phyloP scores from a whole-genome alignment of 2,888 invertebrate genomes.

The Chymomyza procnemis region DNA sequence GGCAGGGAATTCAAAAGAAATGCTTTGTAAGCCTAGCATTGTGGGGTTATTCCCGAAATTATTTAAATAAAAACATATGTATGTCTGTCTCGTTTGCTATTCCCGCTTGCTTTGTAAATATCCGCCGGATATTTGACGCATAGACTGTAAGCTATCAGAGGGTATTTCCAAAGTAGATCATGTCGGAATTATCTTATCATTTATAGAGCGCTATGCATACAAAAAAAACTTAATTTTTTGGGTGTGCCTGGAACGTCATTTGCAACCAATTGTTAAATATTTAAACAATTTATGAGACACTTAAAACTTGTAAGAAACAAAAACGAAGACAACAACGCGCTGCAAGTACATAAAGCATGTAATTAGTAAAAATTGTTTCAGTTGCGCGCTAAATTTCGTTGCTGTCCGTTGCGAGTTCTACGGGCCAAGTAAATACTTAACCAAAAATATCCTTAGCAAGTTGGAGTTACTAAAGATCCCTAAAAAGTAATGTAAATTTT shows the following conservation, averaged over 20 bases:
- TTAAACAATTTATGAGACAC: constrained; percentile 66
- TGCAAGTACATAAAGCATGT: constrained; percentile 53
- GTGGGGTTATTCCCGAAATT: constrained; percentile 41
- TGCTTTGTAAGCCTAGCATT: constrained; percentile 21
- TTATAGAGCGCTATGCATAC: constrained; percentile 3
- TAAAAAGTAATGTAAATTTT: too few species aligned
- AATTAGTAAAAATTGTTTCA: constrained; percentile 56
- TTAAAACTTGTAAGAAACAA: constrained; percentile 1
- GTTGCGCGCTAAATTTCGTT: constrained; percentile 27
- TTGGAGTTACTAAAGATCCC: too few species aligned
- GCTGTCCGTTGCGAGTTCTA: not conserved
- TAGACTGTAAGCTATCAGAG: not conserved
- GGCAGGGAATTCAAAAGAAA: constrained; percentile 38
- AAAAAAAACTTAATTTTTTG: constrained; percentile 1
- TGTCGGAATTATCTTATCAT: constrained; percentile 58
- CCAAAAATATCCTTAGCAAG: not conserved
- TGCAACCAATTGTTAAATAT: constrained; percentile 58
- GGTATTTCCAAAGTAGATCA: constrained; percentile 51
- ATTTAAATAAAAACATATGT: constrained; percentile 30
- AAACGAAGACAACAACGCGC: constrained; percentile 25
- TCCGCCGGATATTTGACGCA: constrained; percentile 8
- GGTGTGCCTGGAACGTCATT: constrained; percentile 54
- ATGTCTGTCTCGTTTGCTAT: not conserved
- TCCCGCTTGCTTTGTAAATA: not conserved
- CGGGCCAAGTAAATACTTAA: not conserved